These are phyloP conservation scores for Macaca mulatta DNA, from an alignment of 2,113 vertebrate genomes.

Conservation along the genomic window DNA sequence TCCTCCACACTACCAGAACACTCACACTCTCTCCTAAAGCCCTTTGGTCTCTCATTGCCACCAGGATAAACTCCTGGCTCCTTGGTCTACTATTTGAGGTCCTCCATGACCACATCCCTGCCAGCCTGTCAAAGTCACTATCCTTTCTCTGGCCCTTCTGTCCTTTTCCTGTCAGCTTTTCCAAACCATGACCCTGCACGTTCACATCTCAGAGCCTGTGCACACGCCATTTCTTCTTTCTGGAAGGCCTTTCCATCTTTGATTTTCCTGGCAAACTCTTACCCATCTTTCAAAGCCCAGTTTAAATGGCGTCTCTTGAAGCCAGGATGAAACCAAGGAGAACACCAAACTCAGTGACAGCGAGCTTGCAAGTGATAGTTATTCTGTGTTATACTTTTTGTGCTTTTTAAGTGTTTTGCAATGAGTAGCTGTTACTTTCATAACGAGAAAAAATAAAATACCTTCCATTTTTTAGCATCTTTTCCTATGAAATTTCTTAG, in stretches of 20 bases:
- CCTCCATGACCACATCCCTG: not conserved
- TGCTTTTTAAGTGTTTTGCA: not conserved
- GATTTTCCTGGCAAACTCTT: not conserved
- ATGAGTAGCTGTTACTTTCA: not conserved
- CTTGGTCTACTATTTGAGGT: not conserved
- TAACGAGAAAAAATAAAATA: not conserved
- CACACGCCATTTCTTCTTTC: not conserved
- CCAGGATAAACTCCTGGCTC: not conserved
- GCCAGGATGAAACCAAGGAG: not conserved
- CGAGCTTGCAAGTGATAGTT: not conserved
- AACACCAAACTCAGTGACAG: not conserved
- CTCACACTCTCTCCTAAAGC: not conserved
- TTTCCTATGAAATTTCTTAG: not conserved
- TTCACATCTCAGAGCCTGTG: not conserved
- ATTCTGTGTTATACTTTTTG: not conserved
- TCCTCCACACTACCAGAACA: not conserved
- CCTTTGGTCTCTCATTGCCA: not conserved
- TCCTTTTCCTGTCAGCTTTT: not conserved
- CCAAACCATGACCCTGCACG: too few species aligned
- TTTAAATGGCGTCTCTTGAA: not conserved
- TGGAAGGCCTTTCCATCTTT: not conserved
- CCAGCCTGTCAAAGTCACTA: not conserved
- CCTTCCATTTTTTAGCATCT: not conserved
- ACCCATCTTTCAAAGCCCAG: not conserved
- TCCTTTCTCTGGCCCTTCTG: not conserved